Base-by-base conservation (phyloP, 2,113 vertebrate genomes). In the Myotis davidii region DNA sequence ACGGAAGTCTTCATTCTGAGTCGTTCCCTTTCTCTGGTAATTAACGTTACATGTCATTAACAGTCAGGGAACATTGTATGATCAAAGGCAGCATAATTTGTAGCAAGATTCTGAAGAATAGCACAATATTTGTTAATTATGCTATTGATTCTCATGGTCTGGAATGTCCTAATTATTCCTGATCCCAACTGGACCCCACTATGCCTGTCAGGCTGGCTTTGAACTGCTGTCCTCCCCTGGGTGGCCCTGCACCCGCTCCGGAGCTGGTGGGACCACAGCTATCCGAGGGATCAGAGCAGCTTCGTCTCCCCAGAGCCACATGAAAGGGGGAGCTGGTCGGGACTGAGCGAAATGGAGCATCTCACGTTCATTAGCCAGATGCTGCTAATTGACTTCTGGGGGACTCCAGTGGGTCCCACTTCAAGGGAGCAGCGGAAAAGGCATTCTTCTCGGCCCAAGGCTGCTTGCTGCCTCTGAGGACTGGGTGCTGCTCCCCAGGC, bases 11-110 rank as follows among this genome's bases (percentile, higher is more conserved):
- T 97, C 91, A 88, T 96, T 96, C 54, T 59, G 50, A 29, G 88
- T 83, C 45, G 94, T 98, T 98, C 96, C 97, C 95, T 97, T 94
- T 96, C 95, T 92, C 78, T 11, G 21, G 92, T 98, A 98, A 98
- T 98, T 99, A 98, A 97, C 96, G 97, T 98, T 96, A 98, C 97
- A 97, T 88, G 96, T 98, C 96, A 56, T 98, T 98, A 98, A 96
- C 94, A 98, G 97, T 98, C 97, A 97, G 91, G 91, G 97, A 98
- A 93, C 95, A 96, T 67, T 20, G 82, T 96, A 94, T 97, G 98
- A 99, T 99, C 98, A 98, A 99, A 98, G 98, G 61, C 95, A 54
- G 87, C 96, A 94, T 98, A 98, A 98, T 98, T 98, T 97, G 97
- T 98, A 98, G 98, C 96, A 98, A 98, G 98, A 99, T 98, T 98